Evolutionary conservation across 2,888 invertebrate species (phyloP).

Genomic region (Synanthedon formicaeformis): DNA sequence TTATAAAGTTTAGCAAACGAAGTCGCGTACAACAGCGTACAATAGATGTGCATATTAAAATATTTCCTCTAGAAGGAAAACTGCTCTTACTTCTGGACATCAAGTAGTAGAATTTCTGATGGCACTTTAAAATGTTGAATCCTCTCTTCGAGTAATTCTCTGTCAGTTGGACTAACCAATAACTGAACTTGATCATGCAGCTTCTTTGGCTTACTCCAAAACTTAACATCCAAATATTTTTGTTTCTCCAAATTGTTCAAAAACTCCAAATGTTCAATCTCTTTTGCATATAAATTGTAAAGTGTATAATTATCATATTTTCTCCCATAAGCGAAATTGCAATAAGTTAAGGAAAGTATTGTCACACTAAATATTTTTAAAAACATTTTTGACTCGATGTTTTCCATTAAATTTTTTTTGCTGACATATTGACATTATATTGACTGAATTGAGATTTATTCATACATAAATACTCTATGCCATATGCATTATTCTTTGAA

Average conservation of each 20-base stretch:
- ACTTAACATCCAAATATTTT: slow-evolving; percentile 36
- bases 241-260: slow-evolving; percentile 30
- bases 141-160: slow-evolving; percentile 28
- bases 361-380: slow-evolving; percentile 17
- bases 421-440: no score
- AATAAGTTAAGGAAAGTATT: slow-evolving; percentile 22
- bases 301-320: slow-evolving; percentile 31
- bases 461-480: no score
- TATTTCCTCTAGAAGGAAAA: no score
- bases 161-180: slow-evolving; percentile 29
- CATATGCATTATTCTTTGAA: no score
- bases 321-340: slow-evolving; percentile 20
- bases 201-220: slow-evolving; percentile 38
- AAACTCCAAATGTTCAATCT: slow-evolving; percentile 34
- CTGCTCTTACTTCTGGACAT: slow-evolving; percentile 32
- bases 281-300: slow-evolving; percentile 20
- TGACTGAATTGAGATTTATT: no score
- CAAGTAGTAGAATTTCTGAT: slow-evolving; percentile 11
- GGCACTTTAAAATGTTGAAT: slow-evolving; percentile 28
- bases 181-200: slow-evolving; percentile 32
- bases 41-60: no score
- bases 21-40: no score
- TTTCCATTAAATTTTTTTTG: no score
- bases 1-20: no score
- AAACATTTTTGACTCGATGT: slow-evolving; percentile 20